Conservation (phyloP, 2,888 invertebrate species). For the Vanessa cardui region DNA sequence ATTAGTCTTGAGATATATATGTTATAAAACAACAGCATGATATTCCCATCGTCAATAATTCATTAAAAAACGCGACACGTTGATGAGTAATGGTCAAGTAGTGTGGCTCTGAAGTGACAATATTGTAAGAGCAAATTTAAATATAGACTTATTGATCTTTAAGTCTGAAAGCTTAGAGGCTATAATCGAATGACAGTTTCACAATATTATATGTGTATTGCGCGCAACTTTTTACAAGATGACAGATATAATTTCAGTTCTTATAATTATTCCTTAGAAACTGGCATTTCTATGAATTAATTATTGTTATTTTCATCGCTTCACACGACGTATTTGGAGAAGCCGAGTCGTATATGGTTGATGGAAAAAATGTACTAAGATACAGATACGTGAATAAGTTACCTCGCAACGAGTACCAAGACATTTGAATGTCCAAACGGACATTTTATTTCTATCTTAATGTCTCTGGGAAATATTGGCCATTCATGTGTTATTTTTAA, state of each 20-base stretch:
- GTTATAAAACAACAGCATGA: slow-evolving; percentile 45
- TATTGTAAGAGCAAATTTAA: slow-evolving; percentile 14
- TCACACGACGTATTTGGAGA: slow-evolving; percentile 4
- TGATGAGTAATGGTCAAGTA: slow-evolving; percentile 56
- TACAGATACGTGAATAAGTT: slow-evolving; percentile 28
- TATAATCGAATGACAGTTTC: slow-evolving; percentile 31
- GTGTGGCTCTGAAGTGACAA: slow-evolving; percentile 22
- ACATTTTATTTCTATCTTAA: slow-evolving; percentile 51
- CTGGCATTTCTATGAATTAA: slow-evolving; percentile 8
- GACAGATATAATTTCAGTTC: slow-evolving; percentile 58
- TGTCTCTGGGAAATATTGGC: slow-evolving; percentile 46
- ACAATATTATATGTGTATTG: slow-evolving; percentile 45
- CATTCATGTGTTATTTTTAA: slow-evolving; percentile 63
- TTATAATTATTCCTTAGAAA: slow-evolving; percentile 57
- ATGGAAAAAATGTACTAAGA: slow-evolving; percentile 45
- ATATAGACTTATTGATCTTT: slow-evolving; percentile 16
- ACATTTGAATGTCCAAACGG: slow-evolving; percentile 65
- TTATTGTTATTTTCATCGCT: slow-evolving; percentile 47
- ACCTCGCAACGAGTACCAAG: slow-evolving; percentile 40
- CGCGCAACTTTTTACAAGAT: slow-evolving; percentile 52
- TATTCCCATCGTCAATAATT: slow-evolving; percentile 53
- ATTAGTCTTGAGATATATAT: slow-evolving; percentile 20
- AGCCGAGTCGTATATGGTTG: slow-evolving; percentile 42
- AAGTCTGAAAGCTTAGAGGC: slow-evolving; percentile 34
- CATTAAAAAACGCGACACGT: slow-evolving; percentile 47